Evolutionary conservation across 2,113 vertebrate genomes (phyloP), one percentile per base, ranked within the genome.

Genomic region (Clarias gariepinus): DNA sequence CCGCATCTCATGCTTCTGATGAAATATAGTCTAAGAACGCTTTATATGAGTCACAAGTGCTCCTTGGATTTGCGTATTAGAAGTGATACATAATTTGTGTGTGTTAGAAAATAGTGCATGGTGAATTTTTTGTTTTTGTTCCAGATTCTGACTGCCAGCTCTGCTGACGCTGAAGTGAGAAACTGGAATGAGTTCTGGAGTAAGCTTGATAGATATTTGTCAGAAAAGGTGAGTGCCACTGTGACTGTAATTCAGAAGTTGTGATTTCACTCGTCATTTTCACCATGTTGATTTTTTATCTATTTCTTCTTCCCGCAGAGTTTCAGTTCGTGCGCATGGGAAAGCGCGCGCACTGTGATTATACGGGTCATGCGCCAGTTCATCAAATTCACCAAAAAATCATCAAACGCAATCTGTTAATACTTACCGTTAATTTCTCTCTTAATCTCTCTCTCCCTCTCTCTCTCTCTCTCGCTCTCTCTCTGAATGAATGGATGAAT

Each of bases 311-410:
- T n/a, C 6, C 74, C 30, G 19, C 64, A 89, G 89, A 52, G 55
- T 23, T 86, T 68, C 19, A 84, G 84, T 58, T 47, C 64, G 25
- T 87, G 89, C 55, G 64, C 84, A 4, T 89, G 86, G 89, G 89
- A 89, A 47, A 84, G 53, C 7, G 86, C 15, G 23, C 89, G 89
- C 3, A 8, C 82, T 8, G 21, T 86, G 0, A 25, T 88, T 86
- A 25, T 86, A 23, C 0, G 3, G 25, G 68, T 88, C 47, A 86
- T 88, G 81, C n/a, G n/a, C 47, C 55, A 1, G 12, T 83, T 87
- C 5, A 58, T 6, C 11, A 82, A 4, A 73, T 33, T 47, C n/a
- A 74, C 2, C 0, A 12, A 16, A 55, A 3, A 78, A 12, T 10
- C 63, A 12, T 47, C 9, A 13, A 30, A 47, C 28, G 25, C 36